Evolutionary conservation across 2,113 vertebrate species (phyloP).

Genomic region (Megaptera novaeangliae): DNA sequence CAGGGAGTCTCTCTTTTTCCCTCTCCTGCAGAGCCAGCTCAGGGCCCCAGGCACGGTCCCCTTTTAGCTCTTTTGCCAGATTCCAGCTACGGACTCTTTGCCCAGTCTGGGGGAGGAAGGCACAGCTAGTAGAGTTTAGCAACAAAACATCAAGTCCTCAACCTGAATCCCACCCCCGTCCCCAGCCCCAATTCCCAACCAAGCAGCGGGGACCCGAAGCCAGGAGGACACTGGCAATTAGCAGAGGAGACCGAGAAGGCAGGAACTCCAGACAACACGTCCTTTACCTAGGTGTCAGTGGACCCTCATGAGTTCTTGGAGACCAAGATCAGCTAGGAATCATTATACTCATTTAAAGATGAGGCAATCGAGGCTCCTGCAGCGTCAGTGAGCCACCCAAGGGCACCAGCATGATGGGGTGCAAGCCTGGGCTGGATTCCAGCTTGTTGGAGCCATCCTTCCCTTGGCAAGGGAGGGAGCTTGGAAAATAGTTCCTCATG

Average conservation of each 20-base stretch:
- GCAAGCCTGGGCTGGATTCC: not conserved
- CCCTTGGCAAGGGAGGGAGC: not conserved
- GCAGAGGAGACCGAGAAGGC: not conserved
- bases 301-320: not conserved
- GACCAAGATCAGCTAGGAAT: not conserved
- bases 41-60: not conserved
- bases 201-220: not conserved
- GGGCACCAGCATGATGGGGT: not conserved
- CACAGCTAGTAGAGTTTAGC: not conserved
- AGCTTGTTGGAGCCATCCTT: not conserved
- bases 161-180: fast-evolving
- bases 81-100: not conserved
- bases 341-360: not conserved
- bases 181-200: not conserved
- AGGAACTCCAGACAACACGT: fast-evolving
- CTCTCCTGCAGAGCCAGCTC: not conserved
- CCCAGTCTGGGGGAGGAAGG: not conserved
- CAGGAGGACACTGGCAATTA: too few relatives aligned
- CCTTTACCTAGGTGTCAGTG: not conserved
- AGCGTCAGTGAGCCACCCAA: not conserved
- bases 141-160: not conserved
- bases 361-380: not conserved
- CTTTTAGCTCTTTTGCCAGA: not conserved
- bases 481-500: constrained; percentile 60
- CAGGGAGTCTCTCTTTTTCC: not conserved